Evolutionary conservation across 2,888 invertebrate species (phyloP).

Genomic region (Acleris holmiana): DNA sequence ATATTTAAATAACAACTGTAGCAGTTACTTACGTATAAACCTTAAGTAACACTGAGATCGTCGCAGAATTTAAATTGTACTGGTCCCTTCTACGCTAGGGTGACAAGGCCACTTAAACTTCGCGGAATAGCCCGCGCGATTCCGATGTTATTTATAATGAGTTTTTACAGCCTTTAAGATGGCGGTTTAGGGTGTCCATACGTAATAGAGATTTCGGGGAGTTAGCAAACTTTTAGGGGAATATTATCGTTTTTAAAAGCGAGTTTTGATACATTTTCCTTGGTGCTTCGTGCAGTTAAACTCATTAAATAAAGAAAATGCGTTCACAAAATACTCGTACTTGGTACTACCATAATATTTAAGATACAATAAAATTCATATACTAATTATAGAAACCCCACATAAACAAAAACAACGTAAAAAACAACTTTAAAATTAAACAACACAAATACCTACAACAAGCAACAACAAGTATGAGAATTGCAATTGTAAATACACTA

Average conservation of each 20-base stretch:
- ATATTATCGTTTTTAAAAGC: slow-evolving; percentile 7
- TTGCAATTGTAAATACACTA: too few relatives aligned
- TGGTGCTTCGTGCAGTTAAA: too few relatives aligned
- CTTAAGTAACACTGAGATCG: background rate
- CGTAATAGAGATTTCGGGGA: slow-evolving; percentile 9
- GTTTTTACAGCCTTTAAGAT: slow-evolving; percentile 50
- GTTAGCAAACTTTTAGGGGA: slow-evolving; percentile 6
- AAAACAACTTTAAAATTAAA: too few relatives aligned
- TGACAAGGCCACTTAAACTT: slow-evolving; percentile 81
- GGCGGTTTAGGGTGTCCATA: slow-evolving; percentile 24
- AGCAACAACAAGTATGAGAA: too few relatives aligned
- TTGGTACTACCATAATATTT: too few relatives aligned
- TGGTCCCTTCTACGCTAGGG: slow-evolving; percentile 45
- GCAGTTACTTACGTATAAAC: background rate
- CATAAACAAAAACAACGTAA: too few relatives aligned
- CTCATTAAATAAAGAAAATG: too few relatives aligned
- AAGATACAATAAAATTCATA: too few relatives aligned
- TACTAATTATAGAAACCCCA: too few relatives aligned
- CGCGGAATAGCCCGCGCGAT: slow-evolving; percentile 63
- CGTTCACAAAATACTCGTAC: too few relatives aligned
- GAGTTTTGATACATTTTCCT: slow-evolving; percentile 5
- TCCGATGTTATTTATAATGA: slow-evolving; percentile 80
- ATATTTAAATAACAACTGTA: too few relatives aligned
- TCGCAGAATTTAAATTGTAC: slow-evolving; percentile 10
- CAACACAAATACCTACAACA: too few relatives aligned